These are phyloP conservation scores for Chloroceryle aenea DNA, from an alignment of 2,113 vertebrate species.

Conservation along the genomic window DNA sequence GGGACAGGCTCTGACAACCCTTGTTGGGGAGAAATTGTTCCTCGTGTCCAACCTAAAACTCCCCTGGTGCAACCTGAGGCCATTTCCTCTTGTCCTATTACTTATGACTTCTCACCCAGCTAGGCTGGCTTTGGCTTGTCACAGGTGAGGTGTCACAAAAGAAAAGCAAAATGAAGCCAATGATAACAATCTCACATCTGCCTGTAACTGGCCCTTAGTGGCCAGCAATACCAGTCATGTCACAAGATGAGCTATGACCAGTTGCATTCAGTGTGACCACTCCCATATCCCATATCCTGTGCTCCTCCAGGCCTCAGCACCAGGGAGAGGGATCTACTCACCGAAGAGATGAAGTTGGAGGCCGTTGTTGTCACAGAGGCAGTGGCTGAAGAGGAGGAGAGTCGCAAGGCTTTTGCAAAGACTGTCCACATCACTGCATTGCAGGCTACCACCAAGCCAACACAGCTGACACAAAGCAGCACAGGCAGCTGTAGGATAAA, in stretches of 20 bases:
- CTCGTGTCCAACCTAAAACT: no score
- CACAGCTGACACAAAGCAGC: conserved; percentile 77
- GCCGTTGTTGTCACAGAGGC: conserved; percentile 90
- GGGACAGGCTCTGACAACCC: background rate
- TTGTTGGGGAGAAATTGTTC: background rate
- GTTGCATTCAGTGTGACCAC: rapidly evolving
- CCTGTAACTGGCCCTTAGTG: background rate
- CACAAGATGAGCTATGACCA: background rate
- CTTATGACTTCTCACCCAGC: background rate
- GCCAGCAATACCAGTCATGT: rapidly evolving
- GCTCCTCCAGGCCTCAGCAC: background rate
- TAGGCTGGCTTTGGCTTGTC: background rate
- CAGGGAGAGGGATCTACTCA: conserved; percentile 71
- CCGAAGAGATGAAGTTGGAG: conserved; percentile 92
- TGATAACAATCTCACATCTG: rapidly evolving
- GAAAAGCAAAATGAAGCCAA: background rate
- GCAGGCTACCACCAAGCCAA: conserved; percentile 82
- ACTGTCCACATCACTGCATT: conserved; percentile 94
- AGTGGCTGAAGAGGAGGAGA: conserved; percentile 88
- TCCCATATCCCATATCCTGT: background rate
- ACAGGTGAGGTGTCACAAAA: background rate
- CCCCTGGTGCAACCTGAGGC: background rate
- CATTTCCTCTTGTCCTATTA: background rate
- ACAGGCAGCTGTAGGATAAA: conserved; percentile 78
- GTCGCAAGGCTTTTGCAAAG: conserved; percentile 90